Evolutionary conservation across 2,113 vertebrate species (phyloP).

Genomic region (Ovis canadensis): DNA sequence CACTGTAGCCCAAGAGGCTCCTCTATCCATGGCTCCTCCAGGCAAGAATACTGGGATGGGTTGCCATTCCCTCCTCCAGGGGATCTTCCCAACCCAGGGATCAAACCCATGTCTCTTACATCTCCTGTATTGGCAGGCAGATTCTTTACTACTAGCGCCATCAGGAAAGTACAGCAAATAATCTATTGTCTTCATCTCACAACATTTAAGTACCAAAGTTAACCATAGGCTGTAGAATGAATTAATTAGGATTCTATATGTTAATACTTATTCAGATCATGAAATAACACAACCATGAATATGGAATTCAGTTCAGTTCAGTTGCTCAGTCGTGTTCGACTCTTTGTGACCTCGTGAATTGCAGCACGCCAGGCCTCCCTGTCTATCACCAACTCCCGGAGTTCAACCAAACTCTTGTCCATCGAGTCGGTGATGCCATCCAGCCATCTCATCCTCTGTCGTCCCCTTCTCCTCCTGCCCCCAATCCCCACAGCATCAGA

Average conservation of each 20-base stretch:
- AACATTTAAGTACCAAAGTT: background rate
- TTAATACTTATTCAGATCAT: background rate
- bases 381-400: too few species aligned
- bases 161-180: background rate
- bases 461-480: too few species aligned
- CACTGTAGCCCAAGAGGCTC: background rate
- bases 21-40: background rate
- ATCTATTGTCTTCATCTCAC: background rate
- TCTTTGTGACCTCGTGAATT: too few species aligned
- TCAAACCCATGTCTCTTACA: background rate
- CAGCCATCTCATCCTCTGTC: too few species aligned
- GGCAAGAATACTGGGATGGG: background rate
- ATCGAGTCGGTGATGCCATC: too few species aligned
- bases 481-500: too few species aligned
- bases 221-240: background rate
- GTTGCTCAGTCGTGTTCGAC: accelerated
- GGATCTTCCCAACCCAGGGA: background rate
- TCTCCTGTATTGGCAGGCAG: background rate
- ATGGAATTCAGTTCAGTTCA: background rate
- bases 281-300: background rate
- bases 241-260: background rate
- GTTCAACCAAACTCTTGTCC: too few species aligned
- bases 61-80: background rate
- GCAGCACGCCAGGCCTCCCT: too few species aligned
- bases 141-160: background rate